These are phyloP conservation scores for Triplophysa rosa DNA, from an alignment of 2,113 vertebrate species.

Conservation along the genomic window DNA sequence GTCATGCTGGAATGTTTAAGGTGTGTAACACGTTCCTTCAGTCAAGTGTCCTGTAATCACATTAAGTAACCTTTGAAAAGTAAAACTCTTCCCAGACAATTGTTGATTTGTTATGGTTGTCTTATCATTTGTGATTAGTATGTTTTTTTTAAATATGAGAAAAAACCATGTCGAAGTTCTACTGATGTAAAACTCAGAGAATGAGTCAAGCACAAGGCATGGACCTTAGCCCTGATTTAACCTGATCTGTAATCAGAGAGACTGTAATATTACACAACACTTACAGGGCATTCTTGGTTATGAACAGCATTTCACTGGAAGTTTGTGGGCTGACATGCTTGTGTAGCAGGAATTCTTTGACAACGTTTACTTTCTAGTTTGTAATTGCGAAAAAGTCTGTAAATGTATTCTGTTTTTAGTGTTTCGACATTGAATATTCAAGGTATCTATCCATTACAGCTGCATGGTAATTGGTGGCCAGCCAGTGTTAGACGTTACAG, in stretches of 20 bases:
- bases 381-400: not conserved
- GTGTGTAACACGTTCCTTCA: conserved; percentile 22
- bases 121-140: not conserved
- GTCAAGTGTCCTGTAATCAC: conserved; percentile 10
- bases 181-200: not conserved
- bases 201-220: not conserved
- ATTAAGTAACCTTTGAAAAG: not conserved
- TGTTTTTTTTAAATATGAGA: not conserved
- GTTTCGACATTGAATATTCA: not conserved
- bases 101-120: not conserved
- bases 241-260: not conserved
- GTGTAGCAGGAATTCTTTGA: conserved; percentile 1
- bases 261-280: conserved; percentile 11
- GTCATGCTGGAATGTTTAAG: conserved; percentile 12
- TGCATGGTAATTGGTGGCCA: not conserved
- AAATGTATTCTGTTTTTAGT: not conserved
- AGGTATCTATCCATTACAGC: conserved; percentile 6
- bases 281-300: conserved; percentile 1
- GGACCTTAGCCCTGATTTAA: conserved; percentile 3
- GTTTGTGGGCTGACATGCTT: conserved; percentile 1
- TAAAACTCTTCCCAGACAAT: not conserved
- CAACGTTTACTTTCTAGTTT: not conserved
- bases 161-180: not conserved
- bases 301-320: not conserved
- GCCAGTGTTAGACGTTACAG: not conserved